Evolutionary conservation across 2,113 vertebrate species (phyloP).

Genomic region (Pungitius pungitius): DNA sequence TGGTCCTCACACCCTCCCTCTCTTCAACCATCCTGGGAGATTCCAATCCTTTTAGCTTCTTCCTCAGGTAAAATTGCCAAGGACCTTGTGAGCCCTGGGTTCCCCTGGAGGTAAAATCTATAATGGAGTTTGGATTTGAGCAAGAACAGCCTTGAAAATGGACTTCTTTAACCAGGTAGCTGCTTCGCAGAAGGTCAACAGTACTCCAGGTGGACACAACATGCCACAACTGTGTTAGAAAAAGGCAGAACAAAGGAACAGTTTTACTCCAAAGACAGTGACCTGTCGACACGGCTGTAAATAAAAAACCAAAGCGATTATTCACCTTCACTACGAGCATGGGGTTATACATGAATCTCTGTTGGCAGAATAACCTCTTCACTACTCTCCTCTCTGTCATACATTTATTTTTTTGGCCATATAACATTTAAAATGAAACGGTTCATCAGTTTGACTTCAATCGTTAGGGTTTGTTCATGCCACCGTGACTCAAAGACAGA

Average conservation of each 20-base stretch:
- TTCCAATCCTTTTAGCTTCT: constrained; percentile 83
- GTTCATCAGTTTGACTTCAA: constrained; percentile 2
- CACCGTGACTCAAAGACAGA: constrained; percentile 62
- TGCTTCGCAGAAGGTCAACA: constrained; percentile 79
- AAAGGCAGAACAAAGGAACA: constrained; percentile 78
- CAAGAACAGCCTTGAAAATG: constrained; percentile 81
- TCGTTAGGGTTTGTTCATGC: neutral
- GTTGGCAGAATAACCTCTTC: neutral
- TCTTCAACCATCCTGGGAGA: constrained; percentile 70
- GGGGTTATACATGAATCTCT: constrained; percentile 4
- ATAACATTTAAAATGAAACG: neutral
- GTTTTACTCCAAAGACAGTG: constrained; percentile 71
- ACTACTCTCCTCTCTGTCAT: neutral
- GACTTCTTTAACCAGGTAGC: constrained; percentile 81
- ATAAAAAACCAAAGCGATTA: constrained; percentile 55
- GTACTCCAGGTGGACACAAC: constrained; percentile 76
- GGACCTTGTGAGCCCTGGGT: constrained; percentile 80
- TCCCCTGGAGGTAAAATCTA: constrained; percentile 84
- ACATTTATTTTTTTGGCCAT: neutral
- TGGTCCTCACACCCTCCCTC: constrained; percentile 72
- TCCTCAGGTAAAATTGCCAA: constrained; percentile 85
- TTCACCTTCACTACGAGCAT: constrained; percentile 42
- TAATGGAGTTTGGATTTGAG: constrained; percentile 82
- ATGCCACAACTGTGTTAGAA: constrained; percentile 73
- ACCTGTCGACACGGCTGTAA: constrained; percentile 65